Evolutionary conservation across 30 jellyfish, hydroid and myxozoan genomes (phyloP).

Genomic region (Catostylus mosaicus): DNA sequence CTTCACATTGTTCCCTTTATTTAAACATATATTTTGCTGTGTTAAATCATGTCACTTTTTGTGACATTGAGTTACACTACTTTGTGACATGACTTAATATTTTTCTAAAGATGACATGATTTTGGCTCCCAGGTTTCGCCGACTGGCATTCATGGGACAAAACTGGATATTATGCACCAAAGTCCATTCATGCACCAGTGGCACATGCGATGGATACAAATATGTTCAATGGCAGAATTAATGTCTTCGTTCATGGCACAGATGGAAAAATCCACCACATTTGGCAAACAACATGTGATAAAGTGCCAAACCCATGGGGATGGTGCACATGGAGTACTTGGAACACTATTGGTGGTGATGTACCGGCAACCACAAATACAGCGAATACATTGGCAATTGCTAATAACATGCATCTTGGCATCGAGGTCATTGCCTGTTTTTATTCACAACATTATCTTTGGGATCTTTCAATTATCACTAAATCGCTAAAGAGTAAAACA

Average conservation of each 20-base stretch:
- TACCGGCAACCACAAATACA: constrained; percentile 51
- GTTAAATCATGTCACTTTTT: too few relatives aligned
- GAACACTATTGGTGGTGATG: constrained; percentile 75
- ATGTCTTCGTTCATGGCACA: constrained; percentile 93
- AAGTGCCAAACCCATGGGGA: constrained; percentile 99
- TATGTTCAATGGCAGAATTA: constrained; percentile 88
- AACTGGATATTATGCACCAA: constrained; percentile 97
- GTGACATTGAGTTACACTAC: too few relatives aligned
- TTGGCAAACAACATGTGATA: constrained; percentile 99
- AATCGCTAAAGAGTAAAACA: too few relatives aligned
- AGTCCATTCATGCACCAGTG: constrained; percentile 91
- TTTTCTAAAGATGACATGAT: too few relatives aligned
- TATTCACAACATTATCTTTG: too few relatives aligned
- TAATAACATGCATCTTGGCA: constrained; percentile 90
- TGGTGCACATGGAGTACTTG: constrained; percentile 99
- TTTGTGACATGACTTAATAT: too few relatives aligned
- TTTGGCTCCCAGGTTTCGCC: constrained; percentile 41
- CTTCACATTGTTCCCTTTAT: too few relatives aligned
- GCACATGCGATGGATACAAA: constrained; percentile 91
- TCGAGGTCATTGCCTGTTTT: constrained; percentile 75
- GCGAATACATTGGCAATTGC: constrained; percentile 82
- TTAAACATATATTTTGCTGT: too few relatives aligned
- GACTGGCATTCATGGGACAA: constrained; percentile 97
- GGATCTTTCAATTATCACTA: too few relatives aligned
- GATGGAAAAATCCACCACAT: constrained; percentile 95